Base-by-base conservation (phyloP, 1,140 invertebrate genomes). In the Steinernema feltiae region DNA sequence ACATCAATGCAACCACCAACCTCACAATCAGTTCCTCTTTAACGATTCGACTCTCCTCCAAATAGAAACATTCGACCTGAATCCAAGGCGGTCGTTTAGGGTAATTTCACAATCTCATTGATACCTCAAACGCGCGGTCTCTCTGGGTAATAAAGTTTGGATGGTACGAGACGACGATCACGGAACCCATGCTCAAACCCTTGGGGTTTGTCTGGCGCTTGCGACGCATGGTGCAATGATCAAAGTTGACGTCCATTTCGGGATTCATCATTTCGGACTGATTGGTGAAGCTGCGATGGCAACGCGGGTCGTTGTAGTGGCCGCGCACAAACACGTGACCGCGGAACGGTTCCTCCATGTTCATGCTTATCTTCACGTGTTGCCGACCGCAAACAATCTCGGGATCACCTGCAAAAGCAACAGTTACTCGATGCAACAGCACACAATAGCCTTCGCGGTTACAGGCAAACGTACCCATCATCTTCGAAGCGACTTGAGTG, bases 311-410 rank as follows among this genome's bases (percentile, higher is more conserved):
- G 3, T 71, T 71, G 70, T 71, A 71, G 30, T 71, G 70, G 15
- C 70, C 70, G 30, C 70, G 70, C 7, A 71, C 70, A 29, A 32
- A 71, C 31, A 71, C 70, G 70, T 71, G 70, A 71, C 70, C 70
- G 7, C 30, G 3, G 70, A 71, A 71, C 30, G 70, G 70, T 30
- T 71, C 35, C 70, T 27, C 7, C 35, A 46, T 71, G 2, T 71
- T 46, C 31, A 71, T 32, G 24, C 35, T 32, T 30, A 71, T n/a
- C 24, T 46, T 71, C 31, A 71, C 70, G 31, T 21, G 15, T 32
- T 71, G 70, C 12, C 53, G 53, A n/a, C 53, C 53, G 24, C 53
- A 63, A 3, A 63, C 24, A 3, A 63, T 63, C 24, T 63, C 53
- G 53, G 53, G 53, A 7, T 63, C 53, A 15, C 24, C 53, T 63